phyloP scores from a whole-genome alignment of 2,113 vertebrate species.

The Channa maculata region DNA sequence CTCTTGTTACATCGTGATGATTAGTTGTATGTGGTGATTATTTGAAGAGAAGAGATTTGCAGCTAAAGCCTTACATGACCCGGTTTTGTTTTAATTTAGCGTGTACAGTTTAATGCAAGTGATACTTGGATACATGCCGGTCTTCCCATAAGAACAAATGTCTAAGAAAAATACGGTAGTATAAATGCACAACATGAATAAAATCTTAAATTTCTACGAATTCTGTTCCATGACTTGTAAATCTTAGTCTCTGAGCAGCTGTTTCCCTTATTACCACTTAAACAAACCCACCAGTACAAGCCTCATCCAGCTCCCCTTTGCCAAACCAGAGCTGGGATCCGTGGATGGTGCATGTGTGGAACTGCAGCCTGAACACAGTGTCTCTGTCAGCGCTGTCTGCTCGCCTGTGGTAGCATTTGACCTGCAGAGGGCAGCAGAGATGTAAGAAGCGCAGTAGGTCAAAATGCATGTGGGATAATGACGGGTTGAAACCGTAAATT shows the following conservation, averaged over 20 bases:
- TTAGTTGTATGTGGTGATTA: constrained; percentile 29
- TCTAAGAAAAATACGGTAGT: too few relatives aligned
- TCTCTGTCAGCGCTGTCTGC: constrained; percentile 86
- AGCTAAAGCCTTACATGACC: background rate
- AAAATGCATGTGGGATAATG: constrained; percentile 5
- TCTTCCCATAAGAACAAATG: too few relatives aligned
- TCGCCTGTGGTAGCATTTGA: constrained; percentile 91
- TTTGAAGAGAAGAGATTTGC: background rate
- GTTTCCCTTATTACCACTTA: too few relatives aligned
- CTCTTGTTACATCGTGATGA: constrained; percentile 6
- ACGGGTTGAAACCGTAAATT: background rate
- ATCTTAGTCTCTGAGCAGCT: background rate
- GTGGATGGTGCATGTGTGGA: constrained; percentile 93
- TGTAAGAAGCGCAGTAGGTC: background rate
- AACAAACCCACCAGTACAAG: constrained; percentile 83
- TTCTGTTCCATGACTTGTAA: too few relatives aligned
- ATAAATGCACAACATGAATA: too few relatives aligned
- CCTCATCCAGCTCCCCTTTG: constrained; percentile 91
- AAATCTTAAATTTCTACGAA: too few relatives aligned
- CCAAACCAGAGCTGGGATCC: constrained; percentile 90
- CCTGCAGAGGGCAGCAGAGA: constrained; percentile 80
- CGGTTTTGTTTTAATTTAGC: too few relatives aligned
- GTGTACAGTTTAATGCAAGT: too few relatives aligned
- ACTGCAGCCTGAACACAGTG: constrained; percentile 90
- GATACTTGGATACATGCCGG: too few relatives aligned